Evolutionary conservation across 1,140 invertebrate genomes (phyloP).

Genomic region (Fopius arisanus): DNA sequence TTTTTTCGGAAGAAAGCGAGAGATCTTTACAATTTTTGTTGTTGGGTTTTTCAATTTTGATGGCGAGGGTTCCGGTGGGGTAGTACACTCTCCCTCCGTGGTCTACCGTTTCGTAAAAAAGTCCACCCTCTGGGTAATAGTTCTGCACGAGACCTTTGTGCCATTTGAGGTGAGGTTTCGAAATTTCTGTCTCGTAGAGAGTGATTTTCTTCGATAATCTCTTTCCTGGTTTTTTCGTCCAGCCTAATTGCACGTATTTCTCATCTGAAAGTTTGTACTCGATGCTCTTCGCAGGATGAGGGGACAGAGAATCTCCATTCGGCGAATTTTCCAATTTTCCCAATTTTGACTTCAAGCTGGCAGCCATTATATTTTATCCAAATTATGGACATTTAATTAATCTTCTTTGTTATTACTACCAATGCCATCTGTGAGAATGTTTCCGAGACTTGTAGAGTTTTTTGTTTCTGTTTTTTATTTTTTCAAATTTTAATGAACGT

Average conservation of each 20-base stretch:
- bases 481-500: too few relatives aligned
- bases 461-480: too few relatives aligned
- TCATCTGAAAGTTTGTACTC: conserved; percentile 52
- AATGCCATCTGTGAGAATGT: too few relatives aligned
- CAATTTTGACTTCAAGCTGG: too few relatives aligned
- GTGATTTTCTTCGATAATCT: conserved; percentile 40
- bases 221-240: conserved; percentile 42
- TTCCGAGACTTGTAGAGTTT: too few relatives aligned
- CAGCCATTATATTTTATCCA: too few relatives aligned
- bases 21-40: conserved; percentile 47
- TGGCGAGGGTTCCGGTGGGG: conserved; percentile 41
- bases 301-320: too few relatives aligned
- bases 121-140: conserved; percentile 38
- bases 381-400: too few relatives aligned
- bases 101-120: conserved; percentile 36
- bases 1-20: neutral
- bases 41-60: conserved; percentile 33
- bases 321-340: too few relatives aligned
- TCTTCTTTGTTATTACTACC: too few relatives aligned
- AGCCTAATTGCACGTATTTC: conserved; percentile 42
- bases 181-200: conserved; percentile 29
- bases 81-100: conserved; percentile 41
- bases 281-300: conserved; percentile 39
- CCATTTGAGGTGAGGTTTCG: conserved; percentile 42
- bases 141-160: conserved; percentile 3